These are phyloP conservation scores for Acanthosepion pharaonis DNA, from an alignment of 2,888 invertebrate genomes.

Conservation along the genomic window DNA sequence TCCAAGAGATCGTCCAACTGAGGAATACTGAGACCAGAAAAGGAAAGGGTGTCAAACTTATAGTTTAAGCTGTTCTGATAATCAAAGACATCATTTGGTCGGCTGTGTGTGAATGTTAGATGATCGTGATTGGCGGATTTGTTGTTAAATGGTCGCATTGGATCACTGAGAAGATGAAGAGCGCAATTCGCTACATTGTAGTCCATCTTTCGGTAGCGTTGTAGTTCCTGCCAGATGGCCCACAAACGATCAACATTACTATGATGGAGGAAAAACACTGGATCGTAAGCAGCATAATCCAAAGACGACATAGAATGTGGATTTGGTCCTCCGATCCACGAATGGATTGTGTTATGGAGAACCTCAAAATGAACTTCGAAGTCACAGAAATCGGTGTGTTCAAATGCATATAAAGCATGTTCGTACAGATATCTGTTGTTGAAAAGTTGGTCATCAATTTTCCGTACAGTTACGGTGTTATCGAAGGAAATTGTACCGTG, in stretches of 20 bases:
- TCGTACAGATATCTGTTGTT: conserved; percentile 50
- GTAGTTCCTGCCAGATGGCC: conserved; percentile 52
- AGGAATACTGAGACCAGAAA: conserved; percentile 50
- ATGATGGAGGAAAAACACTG: conserved; percentile 56
- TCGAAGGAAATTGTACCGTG: conserved; percentile 49
- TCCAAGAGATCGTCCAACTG: conserved; percentile 36
- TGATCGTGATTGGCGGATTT: conserved; percentile 56
- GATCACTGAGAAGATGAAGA: conserved; percentile 52
- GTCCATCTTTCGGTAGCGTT: conserved; percentile 50
- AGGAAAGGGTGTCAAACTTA: conserved; percentile 53
- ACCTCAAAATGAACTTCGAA: conserved; percentile 53
- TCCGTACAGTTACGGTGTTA: conserved; percentile 47
- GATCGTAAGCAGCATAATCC: conserved; percentile 54
- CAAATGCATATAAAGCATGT: conserved; percentile 49
- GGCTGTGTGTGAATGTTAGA: conserved; percentile 51
- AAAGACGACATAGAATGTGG: conserved; percentile 49
- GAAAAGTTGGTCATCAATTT: conserved; percentile 48
- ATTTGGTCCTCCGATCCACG: conserved; percentile 49
- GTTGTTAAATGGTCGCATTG: conserved; percentile 56
- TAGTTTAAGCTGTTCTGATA: conserved; percentile 53
- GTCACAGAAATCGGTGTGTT: conserved; percentile 51
- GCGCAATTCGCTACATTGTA: conserved; percentile 56
- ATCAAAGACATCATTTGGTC: conserved; percentile 54
- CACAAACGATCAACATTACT: conserved; percentile 51
- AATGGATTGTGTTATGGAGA: conserved; percentile 54